A percentile compares a stretch with the other conserved stretches of the same genome.
These are phyloP conservation scores for Callaeas wilsoni DNA, from an alignment of 2,113 vertebrate species.

Conservation along the genomic window DNA sequence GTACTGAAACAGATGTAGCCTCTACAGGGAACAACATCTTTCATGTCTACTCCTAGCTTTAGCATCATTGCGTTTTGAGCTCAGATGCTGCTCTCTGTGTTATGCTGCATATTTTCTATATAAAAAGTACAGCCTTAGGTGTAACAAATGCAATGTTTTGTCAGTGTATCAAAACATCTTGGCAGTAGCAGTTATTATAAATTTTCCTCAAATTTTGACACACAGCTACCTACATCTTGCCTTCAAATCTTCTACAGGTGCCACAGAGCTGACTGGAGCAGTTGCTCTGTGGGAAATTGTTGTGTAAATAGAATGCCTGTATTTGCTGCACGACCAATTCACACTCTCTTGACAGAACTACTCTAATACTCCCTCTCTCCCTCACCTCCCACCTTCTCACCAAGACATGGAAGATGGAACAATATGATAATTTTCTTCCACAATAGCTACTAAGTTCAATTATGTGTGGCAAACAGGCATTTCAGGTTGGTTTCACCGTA, in stretches of 20 bases:
- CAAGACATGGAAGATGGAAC: neutral
- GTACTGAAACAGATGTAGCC: neutral
- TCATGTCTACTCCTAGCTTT: neutral
- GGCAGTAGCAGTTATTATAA: neutral
- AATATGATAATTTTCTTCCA: neutral
- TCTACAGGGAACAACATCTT: neutral
- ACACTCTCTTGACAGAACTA: neutral
- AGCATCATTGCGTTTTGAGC: neutral
- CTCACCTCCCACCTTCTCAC: neutral
- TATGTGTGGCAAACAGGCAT: neutral
- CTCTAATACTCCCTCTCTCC: accelerated
- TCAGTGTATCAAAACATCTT: neutral
- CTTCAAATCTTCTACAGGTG: neutral
- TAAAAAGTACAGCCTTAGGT: neutral
- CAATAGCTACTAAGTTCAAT: neutral
- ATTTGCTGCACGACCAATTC: neutral
- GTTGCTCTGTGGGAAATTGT: neutral
- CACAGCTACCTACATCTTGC: neutral
- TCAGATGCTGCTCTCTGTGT: neutral
- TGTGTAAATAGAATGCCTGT: neutral
- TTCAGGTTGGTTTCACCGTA: neutral
- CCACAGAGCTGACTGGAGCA: neutral
- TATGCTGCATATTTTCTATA: neutral
- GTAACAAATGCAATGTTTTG: neutral
- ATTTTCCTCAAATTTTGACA: neutral